Base-by-base conservation (phyloP, 64 coral and sea anemone genomes). In the Dendrophyllia cribrosa region DNA sequence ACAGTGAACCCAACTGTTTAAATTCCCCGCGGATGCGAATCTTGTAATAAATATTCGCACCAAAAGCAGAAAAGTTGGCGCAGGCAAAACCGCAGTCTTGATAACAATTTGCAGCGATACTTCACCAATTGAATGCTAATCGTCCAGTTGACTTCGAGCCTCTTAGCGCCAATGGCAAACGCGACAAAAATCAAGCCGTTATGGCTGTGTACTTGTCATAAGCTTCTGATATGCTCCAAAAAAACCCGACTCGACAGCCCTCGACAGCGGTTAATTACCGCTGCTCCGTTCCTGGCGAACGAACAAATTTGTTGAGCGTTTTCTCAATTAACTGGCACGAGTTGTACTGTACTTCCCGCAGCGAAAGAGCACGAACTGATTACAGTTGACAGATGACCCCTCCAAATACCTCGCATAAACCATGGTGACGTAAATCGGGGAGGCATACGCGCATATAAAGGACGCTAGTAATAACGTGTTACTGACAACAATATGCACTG, bases 261-360 rank as follows among this genome's bases (percentile, higher is more conserved):
- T 82, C 78, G 9, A 34, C 19, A 25, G 19, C 3, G 12, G 25
- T 83, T 43, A 66, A 83, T 83, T 66, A 83, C 8, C 56, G 6
- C 15, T 6, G 43, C 43, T 43, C 4, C 6, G 19, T 66, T n/a
- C 51, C 56, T 17, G 61, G 26, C 44, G 79, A 65, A 43, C 16
- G 59, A 56, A 7, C 79, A 83, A 65, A 64, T 83, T 66, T 48
- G 17, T 59, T 14, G 59, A 11, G 60, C 43, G 16, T 19, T 43
- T 61, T 83, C 34, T 66, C 59, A 66, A 61, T 66, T 83, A 66
- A 83, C 79, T 83, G 59, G 55, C 3, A 43, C 43, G 43, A 64
- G 78, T 62, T 22, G 2, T 26, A 73, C 20, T 1, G 13, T 7
- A 19, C 15, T 83, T 66, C 79, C 15, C 59, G 17, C 9, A 14